These are phyloP conservation scores for Pheosia tremula DNA, from an alignment of 2,888 invertebrate genomes.

Conservation along the genomic window DNA sequence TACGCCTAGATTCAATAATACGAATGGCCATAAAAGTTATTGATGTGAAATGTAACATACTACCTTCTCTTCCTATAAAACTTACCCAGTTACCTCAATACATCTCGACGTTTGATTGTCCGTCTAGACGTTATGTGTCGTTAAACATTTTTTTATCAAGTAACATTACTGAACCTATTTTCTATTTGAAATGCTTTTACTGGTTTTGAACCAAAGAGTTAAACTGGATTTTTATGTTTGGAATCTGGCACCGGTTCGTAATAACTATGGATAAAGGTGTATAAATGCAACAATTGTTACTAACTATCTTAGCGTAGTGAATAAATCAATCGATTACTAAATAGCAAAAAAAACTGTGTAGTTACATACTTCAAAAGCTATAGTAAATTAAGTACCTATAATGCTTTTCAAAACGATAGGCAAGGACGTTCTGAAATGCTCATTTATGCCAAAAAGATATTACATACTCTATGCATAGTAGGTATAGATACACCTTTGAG, in stretches of 20 bases:
- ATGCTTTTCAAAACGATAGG: too few relatives aligned
- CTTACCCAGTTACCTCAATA: slow-evolving; percentile 34
- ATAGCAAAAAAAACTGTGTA: too few relatives aligned
- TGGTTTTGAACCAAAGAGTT: not conserved
- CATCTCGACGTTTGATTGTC: slow-evolving; percentile 33
- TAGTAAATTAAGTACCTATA: too few relatives aligned
- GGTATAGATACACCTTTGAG: too few relatives aligned
- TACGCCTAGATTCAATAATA: slow-evolving; percentile 22
- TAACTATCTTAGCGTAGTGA: not conserved
- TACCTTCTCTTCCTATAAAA: slow-evolving; percentile 26
- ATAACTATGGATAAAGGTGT: slow-evolving; percentile 1
- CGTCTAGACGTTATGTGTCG: slow-evolving; percentile 26
- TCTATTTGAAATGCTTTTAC: not conserved
- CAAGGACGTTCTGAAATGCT: too few relatives aligned
- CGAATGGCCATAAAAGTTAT: slow-evolving; percentile 34
- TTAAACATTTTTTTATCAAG: slow-evolving; percentile 15
- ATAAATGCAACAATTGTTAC: slow-evolving; percentile 1
- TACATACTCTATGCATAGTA: not conserved
- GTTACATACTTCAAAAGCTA: too few relatives aligned
- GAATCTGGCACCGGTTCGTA: not conserved
- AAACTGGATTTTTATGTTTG: not conserved
- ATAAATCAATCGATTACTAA: not conserved
- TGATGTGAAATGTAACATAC: slow-evolving; percentile 34
- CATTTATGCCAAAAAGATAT: too few relatives aligned
- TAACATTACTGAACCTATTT: not conserved